Percentiles rank a stretch among this genome's conserved stretches.
These are phyloP conservation scores for Fistularia commersonii DNA, from an alignment of 2,797 vertebrate species.

Conservation along the genomic window DNA sequence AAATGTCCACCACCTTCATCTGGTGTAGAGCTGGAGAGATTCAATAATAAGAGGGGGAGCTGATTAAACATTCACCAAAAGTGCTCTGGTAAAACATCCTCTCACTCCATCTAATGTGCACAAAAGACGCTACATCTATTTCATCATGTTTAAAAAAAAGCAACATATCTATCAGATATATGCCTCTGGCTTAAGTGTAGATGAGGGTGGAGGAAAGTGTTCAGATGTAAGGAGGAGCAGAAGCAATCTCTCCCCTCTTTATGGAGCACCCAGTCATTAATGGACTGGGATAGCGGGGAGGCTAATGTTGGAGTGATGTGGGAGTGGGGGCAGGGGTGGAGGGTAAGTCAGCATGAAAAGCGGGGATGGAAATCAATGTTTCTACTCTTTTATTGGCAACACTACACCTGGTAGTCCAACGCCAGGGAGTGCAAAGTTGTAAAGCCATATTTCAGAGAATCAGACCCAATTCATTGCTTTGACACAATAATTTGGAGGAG, in stretches of 20 bases:
- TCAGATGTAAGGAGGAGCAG: constrained; percentile 17
- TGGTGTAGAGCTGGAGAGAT: too few relatives aligned
- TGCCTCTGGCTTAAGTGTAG: background rate
- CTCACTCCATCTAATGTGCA: constrained; percentile 3
- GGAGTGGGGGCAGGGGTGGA: background rate
- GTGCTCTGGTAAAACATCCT: constrained; percentile 10
- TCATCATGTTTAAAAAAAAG: too few relatives aligned
- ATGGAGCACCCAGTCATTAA: constrained; percentile 36
- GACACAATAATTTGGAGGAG: too few relatives aligned
- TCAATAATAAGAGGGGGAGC: constrained; percentile 8
- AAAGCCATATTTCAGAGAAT: constrained; percentile 1
- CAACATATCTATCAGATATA: too few relatives aligned
- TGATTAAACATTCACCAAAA: constrained; percentile 6
- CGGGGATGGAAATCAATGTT: constrained; percentile 30
- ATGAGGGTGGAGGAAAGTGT: background rate
- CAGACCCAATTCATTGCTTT: too few relatives aligned
- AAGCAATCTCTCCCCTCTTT: constrained; percentile 19
- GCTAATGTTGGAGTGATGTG: constrained; percentile 28
- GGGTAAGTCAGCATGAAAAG: constrained; percentile 13
- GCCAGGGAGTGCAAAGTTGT: background rate
- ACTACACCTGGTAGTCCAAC: background rate
- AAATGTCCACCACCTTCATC: background rate
- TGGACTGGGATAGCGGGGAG: constrained; percentile 36
- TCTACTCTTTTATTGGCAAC: constrained; percentile 1
- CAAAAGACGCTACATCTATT: background rate